Base-by-base conservation (phyloP, 1,140 invertebrate genomes). In the Acromyrmex heyeri region DNA sequence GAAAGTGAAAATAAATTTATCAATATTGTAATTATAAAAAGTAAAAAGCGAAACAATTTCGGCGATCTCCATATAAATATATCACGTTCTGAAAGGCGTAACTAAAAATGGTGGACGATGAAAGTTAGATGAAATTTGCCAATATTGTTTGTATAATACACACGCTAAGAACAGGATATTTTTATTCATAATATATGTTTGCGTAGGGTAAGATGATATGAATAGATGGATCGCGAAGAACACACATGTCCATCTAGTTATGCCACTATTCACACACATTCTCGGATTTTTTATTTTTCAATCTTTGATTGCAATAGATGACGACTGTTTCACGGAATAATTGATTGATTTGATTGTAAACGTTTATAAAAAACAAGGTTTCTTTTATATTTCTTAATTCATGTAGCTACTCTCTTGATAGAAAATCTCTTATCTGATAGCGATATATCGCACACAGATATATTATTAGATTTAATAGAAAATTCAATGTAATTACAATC, bases 271-370 rank as follows among this genome's bases (percentile, higher is more conserved):
- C 14, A 61, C 6, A 34, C 6, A 34, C 6, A 38, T 38, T 38
- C 7, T 61, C 67, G 38, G 34, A 59, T 6, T 72, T 44, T 59
- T 21, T 16, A 16, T 59, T 18, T 82, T 4, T 73, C 18, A 21
- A 16, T 61, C 16, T 48, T 53, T 34, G 16, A 62, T 38, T n/a
- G 30, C 30, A 53, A 70, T 38, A 38, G 34, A 38, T 69, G 5
- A 21, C 14, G 53, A 57, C 30, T 81, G 78, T 70, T 81, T 16
- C 64, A 57, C 27, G 78, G 53, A 76, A 81, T 24, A 70, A 16
- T 1, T 57, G 44, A 55, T 38, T 53, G 6, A 64, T 8, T 30
- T 30, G 4, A 27, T 69, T 77, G 7, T 27, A 64, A 64, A 77
- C 38, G 16, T 30, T 72, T 72, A 72, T 24, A 24, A 72, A 72